Evolutionary conservation across 2,113 vertebrate species (phyloP).

Genomic region (Bungarus multicinctus): DNA sequence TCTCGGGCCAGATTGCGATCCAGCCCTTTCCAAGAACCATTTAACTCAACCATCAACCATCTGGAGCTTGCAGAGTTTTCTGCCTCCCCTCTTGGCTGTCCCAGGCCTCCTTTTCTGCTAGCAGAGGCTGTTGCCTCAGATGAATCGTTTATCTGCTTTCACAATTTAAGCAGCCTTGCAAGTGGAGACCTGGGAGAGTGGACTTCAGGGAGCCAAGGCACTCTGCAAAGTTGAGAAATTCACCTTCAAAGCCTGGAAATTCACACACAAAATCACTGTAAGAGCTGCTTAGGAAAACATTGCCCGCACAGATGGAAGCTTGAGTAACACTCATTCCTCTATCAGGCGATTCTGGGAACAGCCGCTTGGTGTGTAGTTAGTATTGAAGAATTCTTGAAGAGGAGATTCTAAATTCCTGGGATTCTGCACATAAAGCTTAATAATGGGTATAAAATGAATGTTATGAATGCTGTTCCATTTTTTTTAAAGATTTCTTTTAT

Average conservation of each 20-base stretch:
- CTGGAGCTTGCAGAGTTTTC: neutral
- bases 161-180: neutral
- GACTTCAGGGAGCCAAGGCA: neutral
- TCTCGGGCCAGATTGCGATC: neutral
- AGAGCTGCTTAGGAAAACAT: neutral
- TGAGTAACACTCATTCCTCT: neutral
- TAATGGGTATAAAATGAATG: neutral
- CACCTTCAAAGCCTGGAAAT: neutral
- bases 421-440: neutral
- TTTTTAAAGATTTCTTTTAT: neutral
- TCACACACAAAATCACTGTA: neutral
- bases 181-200: neutral
- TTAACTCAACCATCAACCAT: neutral
- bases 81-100: neutral
- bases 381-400: neutral
- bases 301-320: neutral
- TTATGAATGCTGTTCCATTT: neutral
- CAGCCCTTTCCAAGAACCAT: neutral
- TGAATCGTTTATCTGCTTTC: neutral
- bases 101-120: neutral
- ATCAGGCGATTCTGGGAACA: neutral
- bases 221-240: neutral
- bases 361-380: neutral
- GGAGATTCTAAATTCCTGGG: neutral
- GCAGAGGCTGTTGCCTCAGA: neutral